Conservation (phyloP, 1,140 invertebrate genomes). For the Ditylenchus dipsaci region DNA sequence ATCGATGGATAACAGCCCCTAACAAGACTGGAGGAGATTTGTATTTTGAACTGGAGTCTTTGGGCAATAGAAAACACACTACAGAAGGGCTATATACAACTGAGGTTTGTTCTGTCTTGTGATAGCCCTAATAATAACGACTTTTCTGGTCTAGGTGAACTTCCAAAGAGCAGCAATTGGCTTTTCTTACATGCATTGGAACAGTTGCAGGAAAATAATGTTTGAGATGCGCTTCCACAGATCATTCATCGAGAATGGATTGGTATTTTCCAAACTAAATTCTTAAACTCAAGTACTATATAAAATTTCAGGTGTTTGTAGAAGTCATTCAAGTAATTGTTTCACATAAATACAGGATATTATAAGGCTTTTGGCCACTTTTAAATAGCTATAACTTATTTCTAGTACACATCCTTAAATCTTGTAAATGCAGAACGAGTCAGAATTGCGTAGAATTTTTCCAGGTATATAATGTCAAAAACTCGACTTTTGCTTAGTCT, state of each 20-base stretch:
- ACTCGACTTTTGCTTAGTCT: too few relatives aligned
- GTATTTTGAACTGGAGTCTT: conserved; percentile 16
- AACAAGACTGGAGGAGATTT: conserved; percentile 35
- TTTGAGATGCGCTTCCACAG: conserved; percentile 38
- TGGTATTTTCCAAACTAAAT: not conserved
- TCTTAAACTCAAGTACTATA: not conserved
- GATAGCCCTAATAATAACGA: too few relatives aligned
- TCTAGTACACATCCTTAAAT: too few relatives aligned
- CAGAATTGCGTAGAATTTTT: too few relatives aligned
- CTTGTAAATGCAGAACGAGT: too few relatives aligned
- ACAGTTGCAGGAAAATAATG: conserved; percentile 14
- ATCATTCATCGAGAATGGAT: conserved; percentile 36
- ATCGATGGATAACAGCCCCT: conserved; percentile 35
- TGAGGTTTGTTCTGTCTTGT: conserved; percentile 19
- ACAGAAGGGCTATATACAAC: conserved; percentile 31
- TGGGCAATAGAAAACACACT: conserved; percentile 29
- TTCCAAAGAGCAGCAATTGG: conserved; percentile 40
- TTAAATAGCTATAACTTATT: too few relatives aligned
- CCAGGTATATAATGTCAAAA: too few relatives aligned
- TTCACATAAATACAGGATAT: too few relatives aligned
- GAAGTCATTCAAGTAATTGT: conserved; percentile 19
- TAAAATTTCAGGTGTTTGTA: conserved; percentile 23
- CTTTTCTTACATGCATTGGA: conserved; percentile 30
- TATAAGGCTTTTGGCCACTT: too few relatives aligned
- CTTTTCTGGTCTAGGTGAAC: conserved; percentile 33